phyloP scores from a whole-genome alignment of 1,140 invertebrate species.

The Acromyrmex charruanus region DNA sequence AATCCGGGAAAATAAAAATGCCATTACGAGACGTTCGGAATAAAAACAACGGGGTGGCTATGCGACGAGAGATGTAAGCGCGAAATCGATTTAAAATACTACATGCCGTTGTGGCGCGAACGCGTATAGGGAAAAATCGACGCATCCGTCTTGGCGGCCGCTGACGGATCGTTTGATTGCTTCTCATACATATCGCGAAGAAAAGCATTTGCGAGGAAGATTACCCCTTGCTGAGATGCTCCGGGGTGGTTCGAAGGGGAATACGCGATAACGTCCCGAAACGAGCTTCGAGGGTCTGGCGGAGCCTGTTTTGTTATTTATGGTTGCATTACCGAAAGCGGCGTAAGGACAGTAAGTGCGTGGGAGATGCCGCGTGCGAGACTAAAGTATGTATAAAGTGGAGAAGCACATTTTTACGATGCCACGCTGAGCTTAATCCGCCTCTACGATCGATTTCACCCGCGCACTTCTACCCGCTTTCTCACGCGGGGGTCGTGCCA shows the following conservation, averaged over 20 bases:
- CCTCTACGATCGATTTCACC: constrained; percentile 70
- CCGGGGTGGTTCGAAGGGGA: constrained; percentile 32
- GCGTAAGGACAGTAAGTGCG: constrained; percentile 72
- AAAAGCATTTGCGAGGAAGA: constrained; percentile 58
- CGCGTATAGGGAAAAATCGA: constrained; percentile 54
- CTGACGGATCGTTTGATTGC: constrained; percentile 64
- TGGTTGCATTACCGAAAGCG: constrained; percentile 77
- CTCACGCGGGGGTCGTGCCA: constrained; percentile 35
- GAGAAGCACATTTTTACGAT: constrained; percentile 72
- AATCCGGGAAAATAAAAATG: constrained; percentile 45
- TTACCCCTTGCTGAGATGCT: constrained; percentile 57
- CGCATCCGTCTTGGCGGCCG: constrained; percentile 36
- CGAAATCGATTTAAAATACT: constrained; percentile 56
- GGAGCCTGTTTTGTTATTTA: constrained; percentile 74
- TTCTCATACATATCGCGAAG: constrained; percentile 39
- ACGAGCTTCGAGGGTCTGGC: constrained; percentile 20
- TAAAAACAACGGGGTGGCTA: constrained; percentile 41
- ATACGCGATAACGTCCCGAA: constrained; percentile 37
- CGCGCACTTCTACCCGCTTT: constrained; percentile 29
- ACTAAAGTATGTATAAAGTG: constrained; percentile 76
- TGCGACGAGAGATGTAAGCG: constrained; percentile 36
- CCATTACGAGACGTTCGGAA: constrained; percentile 38
- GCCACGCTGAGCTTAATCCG: constrained; percentile 72
- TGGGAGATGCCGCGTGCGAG: constrained; percentile 73
- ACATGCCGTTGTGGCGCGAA: constrained; percentile 7